Conservation (phyloP, 2,888 invertebrate species). For the Cephus rjabovi region DNA sequence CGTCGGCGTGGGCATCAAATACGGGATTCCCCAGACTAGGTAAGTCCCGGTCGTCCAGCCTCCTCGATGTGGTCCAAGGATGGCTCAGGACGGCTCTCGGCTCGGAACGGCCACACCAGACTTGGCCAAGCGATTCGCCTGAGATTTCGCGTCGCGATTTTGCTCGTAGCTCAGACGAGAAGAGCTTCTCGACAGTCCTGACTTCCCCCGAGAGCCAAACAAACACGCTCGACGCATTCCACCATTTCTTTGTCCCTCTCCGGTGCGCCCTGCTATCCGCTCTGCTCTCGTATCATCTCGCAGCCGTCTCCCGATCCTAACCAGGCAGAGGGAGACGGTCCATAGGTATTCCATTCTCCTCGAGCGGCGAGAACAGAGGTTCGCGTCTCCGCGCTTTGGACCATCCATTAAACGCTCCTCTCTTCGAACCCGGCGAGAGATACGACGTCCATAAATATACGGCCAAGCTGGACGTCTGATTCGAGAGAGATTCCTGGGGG, state of each 20-base stretch:
- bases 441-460: conserved; percentile 64
- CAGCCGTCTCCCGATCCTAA: conserved; percentile 5
- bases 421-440: conserved; percentile 50
- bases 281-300: conserved; percentile 11
- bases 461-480: conserved; percentile 60
- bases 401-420: conserved; percentile 61
- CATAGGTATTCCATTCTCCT: conserved; percentile 29
- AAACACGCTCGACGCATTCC: conserved; percentile 57
- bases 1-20: conserved; percentile 99
- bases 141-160: not conserved
- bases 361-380: conserved; percentile 64
- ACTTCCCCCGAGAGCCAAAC: conserved; percentile 27
- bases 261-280: conserved; percentile 6
- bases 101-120: not conserved
- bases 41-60: conserved; percentile 62
- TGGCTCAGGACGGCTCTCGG: not conserved
- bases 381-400: conserved; percentile 58
- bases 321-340: conserved; percentile 14
- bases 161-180: not conserved
- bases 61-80: not conserved
- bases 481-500: conserved; percentile 54
- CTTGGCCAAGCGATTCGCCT: not conserved
- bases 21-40: conserved; percentile 98
- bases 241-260: conserved; percentile 53
- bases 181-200: conserved; percentile 19